These are phyloP conservation scores for Thaumetopoea pityocampa DNA, from an alignment of 1,140 invertebrate genomes.

Conservation along the genomic window DNA sequence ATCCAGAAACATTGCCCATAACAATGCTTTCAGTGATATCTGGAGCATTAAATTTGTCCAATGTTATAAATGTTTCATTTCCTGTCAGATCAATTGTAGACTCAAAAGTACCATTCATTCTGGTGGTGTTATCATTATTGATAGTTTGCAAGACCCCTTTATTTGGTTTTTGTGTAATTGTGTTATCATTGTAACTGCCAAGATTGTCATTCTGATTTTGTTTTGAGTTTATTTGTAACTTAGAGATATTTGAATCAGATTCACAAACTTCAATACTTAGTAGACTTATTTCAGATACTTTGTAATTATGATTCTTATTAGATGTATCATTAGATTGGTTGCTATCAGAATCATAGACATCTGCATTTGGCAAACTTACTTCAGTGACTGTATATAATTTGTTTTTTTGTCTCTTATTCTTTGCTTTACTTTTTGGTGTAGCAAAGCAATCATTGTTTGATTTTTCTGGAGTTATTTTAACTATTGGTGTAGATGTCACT, in stretches of 20 bases:
- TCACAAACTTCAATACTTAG: constrained; percentile 49
- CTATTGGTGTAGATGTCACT: constrained; percentile 42
- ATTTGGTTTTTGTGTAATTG: constrained; percentile 21
- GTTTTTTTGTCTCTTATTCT: constrained; percentile 51
- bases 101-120: constrained; percentile 14
- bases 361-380: constrained; percentile 48
- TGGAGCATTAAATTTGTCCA: constrained; percentile 9
- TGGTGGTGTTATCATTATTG: constrained; percentile 11
- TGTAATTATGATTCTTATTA: constrained; percentile 34
- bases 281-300: constrained; percentile 43
- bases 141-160: constrained; percentile 14
- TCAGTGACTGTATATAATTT: constrained; percentile 48
- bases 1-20: constrained; percentile 59
- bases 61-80: constrained; percentile 19
- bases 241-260: constrained; percentile 52
- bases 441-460: constrained; percentile 60
- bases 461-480: constrained; percentile 6
- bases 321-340: constrained; percentile 53
- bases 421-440: constrained; percentile 69
- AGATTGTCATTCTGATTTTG: constrained; percentile 19
- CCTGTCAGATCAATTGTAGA: constrained; percentile 46
- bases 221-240: constrained; percentile 25
- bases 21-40: constrained; percentile 49
- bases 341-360: constrained; percentile 66
- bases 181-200: constrained; percentile 28